Evolutionary conservation across 2,797 vertebrate species (phyloP), one percentile per base, ranked within the genome.

Genomic region (Smutsia gigantea): DNA sequence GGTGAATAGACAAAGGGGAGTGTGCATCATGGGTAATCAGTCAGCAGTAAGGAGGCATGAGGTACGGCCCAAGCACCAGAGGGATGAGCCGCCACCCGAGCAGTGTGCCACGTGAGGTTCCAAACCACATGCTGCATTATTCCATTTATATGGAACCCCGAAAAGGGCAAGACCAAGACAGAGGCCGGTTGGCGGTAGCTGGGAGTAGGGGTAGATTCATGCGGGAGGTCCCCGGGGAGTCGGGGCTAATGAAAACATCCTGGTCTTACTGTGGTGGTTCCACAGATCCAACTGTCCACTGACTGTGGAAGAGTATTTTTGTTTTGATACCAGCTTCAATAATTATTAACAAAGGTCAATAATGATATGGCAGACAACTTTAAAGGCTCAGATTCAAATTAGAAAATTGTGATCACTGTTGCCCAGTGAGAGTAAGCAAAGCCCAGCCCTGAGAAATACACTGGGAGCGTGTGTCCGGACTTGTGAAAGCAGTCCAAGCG

Each of bases 71-170:
- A 18, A 0, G 27, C 74, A n/a, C 74, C 3, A 55, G 57, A 42
- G 1, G 55, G 46, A n/a, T 0, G n/a, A 14, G 7, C 17, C 37
- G 1, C 5, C 10, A 1, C 51, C 0, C 1, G 11, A 12, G 53
- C 17, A 4, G 0, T 0, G 11, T 2, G 7, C 29, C 4, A 25
- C 29, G 17, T 49, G 69, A 12, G 12, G 39, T 29, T 29, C 49
- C 93, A 31, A 69, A 6, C 13, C 1, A 0, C 5, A 6, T 0
- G 2, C 21, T 1, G 34, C 8, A 18, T 1, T 37, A 37, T 10
- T 31, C 49, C 69, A 17, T 6, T 18, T 1, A 1, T 0, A 25
- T 4, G 25, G 5, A 3, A 14, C 3, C 25, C n/a, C 49, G 25
- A 19, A 37, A 6, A 13, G 11, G 29, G 49, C 37, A 31, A 2